Base-by-base conservation (phyloP, 2,888 invertebrate genomes). In the Drosophila kanekoi region DNA sequence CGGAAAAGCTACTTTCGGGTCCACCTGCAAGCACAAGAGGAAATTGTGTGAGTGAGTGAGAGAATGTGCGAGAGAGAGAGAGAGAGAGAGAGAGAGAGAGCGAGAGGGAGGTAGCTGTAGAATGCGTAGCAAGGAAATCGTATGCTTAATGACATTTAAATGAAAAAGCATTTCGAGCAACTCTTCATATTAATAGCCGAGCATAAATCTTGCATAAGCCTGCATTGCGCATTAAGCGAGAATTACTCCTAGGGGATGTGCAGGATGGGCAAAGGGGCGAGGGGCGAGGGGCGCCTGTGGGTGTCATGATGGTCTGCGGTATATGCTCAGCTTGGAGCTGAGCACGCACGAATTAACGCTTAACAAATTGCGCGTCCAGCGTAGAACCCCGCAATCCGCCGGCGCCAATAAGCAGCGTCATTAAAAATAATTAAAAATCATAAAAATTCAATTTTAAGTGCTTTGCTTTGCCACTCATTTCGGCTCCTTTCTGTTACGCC, bases 1-100 rank as follows among this genome's bases (percentile, higher is more conserved):
- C 90, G 99, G 99, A 94, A 99, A 99, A 93, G 99, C 99, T 94
- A 99, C 98, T 96, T 99, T 99, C 90, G 99, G 99, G 94, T 99
- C 99, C 95, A 99, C 99, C 99, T 99, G 96, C 87, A 90, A 91
- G 72, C 72, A 68, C 49, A 65, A 18, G 28, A 45, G 18, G 49
- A 1, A 49, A 51, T n/a, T 47, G 16, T 58, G 20, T 45, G 14
- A 37, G 10, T 11, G 9, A 16, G 16, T 14, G 11, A 51, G 13
- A 40, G 35, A n/a, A 13, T 61, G 48, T 41, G 13, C 28, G n/a
- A n/a, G n/a, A n/a, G n/a, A n/a, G n/a, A n/a, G n/a, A n/a, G n/a
- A n/a, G n/a, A n/a, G n/a, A n/a, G n/a, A n/a, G n/a, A n/a, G n/a
- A n/a, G 14, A 51, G 32, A 35, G 28, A 13, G 43, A 43, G 23